phyloP scores from a whole-genome alignment of 2,888 invertebrate genomes.

The Taphrorychus bicolor region DNA sequence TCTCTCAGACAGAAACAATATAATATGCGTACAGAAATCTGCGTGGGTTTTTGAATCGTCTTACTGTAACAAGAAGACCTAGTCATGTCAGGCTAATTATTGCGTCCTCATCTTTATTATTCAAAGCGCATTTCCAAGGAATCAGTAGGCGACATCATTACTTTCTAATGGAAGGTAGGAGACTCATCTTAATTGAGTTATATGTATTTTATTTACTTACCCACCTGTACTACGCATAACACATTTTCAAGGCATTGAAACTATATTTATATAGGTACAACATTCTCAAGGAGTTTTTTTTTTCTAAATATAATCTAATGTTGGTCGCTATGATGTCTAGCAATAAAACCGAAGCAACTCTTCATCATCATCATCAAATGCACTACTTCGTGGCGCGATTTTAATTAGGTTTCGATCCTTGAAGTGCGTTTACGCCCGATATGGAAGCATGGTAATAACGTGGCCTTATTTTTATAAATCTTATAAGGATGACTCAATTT shows the following conservation, averaged over 20 bases:
- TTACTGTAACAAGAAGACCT: constrained; percentile 29
- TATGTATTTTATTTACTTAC: constrained; percentile 43
- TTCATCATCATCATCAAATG: no score
- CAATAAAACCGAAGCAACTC: no score
- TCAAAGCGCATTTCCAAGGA: constrained; percentile 37
- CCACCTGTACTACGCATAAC: background rate
- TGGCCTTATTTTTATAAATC: constrained; percentile 19
- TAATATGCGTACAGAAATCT: constrained; percentile 5
- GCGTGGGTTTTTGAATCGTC: constrained; percentile 24
- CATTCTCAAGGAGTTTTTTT: no score
- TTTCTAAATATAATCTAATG: no score
- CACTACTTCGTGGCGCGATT: constrained; percentile 2
- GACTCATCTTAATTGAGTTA: constrained; percentile 51
- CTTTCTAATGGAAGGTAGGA: constrained; percentile 41
- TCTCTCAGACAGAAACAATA: constrained; percentile 4
- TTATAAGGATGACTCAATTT: constrained; percentile 30
- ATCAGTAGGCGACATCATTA: constrained; percentile 40
- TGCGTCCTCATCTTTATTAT: constrained; percentile 37
- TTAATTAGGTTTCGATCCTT: constrained; percentile 25
- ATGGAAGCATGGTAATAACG: constrained; percentile 15
- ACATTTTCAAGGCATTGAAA: background rate
- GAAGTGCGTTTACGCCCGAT: constrained; percentile 10
- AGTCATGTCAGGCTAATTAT: constrained; percentile 37
- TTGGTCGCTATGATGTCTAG: no score
- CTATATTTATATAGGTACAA: no score